These are phyloP conservation scores for Gila orcuttii DNA, from an alignment of 2,113 vertebrate genomes.

Conservation along the genomic window DNA sequence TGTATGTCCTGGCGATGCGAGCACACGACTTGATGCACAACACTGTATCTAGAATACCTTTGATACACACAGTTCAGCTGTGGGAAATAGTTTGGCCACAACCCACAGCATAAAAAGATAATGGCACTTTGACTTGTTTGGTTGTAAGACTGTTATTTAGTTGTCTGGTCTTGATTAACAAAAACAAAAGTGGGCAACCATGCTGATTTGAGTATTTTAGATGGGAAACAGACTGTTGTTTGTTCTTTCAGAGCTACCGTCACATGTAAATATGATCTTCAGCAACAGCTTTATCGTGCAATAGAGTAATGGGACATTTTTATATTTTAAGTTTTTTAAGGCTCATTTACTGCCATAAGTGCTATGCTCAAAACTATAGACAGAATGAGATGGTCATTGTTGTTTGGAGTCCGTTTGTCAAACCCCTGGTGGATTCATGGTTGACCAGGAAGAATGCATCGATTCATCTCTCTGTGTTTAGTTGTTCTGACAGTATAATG, in stretches of 20 bases:
- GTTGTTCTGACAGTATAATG: constrained; percentile 53
- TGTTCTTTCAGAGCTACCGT: constrained; percentile 50
- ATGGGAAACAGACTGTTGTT: constrained; percentile 34
- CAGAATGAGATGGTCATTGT: constrained; percentile 69
- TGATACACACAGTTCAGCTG: constrained; percentile 6
- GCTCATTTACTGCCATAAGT: constrained; percentile 65
- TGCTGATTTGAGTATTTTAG: constrained; percentile 54
- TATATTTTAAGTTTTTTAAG: not conserved
- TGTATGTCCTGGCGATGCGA: not conserved
- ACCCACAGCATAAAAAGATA: constrained; percentile 27
- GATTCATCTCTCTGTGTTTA: constrained; percentile 57
- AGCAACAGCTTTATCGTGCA: constrained; percentile 60
- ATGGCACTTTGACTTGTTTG: constrained; percentile 18
- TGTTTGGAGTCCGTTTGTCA: constrained; percentile 67
- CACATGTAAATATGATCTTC: constrained; percentile 64
- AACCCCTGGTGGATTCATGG: constrained; percentile 56
- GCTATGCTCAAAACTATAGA: constrained; percentile 64
- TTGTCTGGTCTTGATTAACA: constrained; percentile 64
- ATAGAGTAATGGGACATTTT: constrained; percentile 41
- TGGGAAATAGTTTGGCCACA: constrained; percentile 26
- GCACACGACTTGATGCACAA: not conserved
- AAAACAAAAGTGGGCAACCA: constrained; percentile 58
- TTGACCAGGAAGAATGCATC: constrained; percentile 53
- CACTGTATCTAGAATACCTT: constrained; percentile 6
- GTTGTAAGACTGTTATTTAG: constrained; percentile 52